phyloP scores from a whole-genome alignment of 2,797 vertebrate genomes.

The Etheostoma nigrum region DNA sequence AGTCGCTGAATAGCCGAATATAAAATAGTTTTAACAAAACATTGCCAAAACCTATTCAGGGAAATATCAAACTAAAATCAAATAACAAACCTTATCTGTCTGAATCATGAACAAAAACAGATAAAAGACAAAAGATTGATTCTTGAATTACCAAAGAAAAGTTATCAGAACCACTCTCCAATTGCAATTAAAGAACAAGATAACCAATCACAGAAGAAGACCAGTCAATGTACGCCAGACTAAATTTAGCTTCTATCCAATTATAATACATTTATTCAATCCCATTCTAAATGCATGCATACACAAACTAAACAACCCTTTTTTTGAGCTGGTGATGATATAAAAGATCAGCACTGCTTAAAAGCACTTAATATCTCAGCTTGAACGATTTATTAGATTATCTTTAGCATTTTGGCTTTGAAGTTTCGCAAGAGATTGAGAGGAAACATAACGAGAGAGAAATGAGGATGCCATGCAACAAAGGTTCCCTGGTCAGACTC shows the following conservation, averaged over 20 bases:
- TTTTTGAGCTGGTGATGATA: slow-evolving; percentile 5
- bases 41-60: neutral
- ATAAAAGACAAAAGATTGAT: neutral
- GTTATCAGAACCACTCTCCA: neutral
- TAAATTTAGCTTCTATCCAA: neutral
- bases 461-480: neutral
- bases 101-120: neutral
- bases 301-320: neutral
- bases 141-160: neutral
- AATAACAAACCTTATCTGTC: neutral
- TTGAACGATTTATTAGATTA: no score
- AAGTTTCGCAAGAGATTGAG: neutral
- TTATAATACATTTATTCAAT: neutral
- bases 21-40: neutral
- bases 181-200: slow-evolving; percentile 7
- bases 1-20: neutral
- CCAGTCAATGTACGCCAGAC: neutral
- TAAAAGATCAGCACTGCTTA: neutral
- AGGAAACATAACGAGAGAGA: neutral
- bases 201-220: neutral
- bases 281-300: neutral
- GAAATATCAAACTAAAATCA: neutral
- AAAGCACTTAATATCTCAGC: neutral
- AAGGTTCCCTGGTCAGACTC: neutral
- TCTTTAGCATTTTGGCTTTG: neutral